Evolutionary conservation across 2,797 vertebrate genomes (phyloP).

Genomic region (Euphonia xanthogaster): DNA sequence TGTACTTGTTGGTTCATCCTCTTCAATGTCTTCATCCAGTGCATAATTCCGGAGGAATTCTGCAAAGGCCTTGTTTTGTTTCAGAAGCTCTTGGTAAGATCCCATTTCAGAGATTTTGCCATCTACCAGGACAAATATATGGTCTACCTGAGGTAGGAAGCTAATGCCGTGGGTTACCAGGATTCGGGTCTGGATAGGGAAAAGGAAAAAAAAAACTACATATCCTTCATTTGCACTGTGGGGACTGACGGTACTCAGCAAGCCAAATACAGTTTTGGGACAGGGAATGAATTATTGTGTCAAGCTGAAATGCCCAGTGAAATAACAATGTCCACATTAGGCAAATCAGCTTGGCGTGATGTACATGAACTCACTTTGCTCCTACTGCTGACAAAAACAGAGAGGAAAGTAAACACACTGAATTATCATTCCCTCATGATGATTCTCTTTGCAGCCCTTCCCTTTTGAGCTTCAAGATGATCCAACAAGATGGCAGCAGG

Average conservation of each 20-base stretch:
- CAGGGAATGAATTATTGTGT: not conserved
- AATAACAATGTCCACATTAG: not conserved
- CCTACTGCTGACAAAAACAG: not conserved
- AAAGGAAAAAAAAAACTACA: not conserved
- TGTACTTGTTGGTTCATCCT: constrained; percentile 79
- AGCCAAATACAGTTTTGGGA: not conserved
- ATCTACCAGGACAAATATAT: constrained; percentile 88
- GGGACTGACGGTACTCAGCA: not conserved
- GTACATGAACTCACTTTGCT: not conserved
- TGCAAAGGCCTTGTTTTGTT: constrained; percentile 87
- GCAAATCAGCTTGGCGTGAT: not conserved
- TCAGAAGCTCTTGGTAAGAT: constrained; percentile 88
- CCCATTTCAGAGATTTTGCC: constrained; percentile 92
- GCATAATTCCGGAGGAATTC: constrained; percentile 92
- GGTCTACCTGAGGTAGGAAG: constrained; percentile 93
- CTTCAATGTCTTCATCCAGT: constrained; percentile 80
- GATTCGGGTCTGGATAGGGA: constrained; percentile 84
- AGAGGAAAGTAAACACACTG: not conserved
- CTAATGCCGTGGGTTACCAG: constrained; percentile 93
- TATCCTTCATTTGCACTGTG: not conserved
- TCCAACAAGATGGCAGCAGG: not conserved
- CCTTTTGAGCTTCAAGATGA: not conserved
- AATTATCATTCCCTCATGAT: not conserved
- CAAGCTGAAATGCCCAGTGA: not conserved
- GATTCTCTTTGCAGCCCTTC: not conserved